Conservation (phyloP, 2,888 invertebrate species). For the Escarpia spicata region DNA sequence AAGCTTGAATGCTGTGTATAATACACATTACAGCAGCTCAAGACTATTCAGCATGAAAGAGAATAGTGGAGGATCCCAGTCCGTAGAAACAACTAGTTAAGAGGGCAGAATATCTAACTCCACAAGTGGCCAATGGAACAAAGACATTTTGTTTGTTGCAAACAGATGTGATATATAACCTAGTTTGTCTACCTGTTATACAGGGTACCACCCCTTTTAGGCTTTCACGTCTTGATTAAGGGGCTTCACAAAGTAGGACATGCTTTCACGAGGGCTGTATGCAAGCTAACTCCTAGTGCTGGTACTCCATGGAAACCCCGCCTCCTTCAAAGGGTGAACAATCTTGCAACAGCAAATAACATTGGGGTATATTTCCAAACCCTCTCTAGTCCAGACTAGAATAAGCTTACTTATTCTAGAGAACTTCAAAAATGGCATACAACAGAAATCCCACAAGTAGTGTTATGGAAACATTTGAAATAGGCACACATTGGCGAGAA, state of each 20-base stretch:
- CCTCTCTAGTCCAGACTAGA: not conserved
- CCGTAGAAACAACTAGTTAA: not conserved
- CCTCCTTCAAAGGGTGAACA: not conserved
- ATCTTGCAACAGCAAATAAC: not conserved
- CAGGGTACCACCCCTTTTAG: not conserved
- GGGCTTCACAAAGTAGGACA: not conserved
- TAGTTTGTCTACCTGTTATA: slow-evolving; percentile 4
- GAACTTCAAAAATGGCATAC: not conserved
- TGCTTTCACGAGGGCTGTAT: not conserved
- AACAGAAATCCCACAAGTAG: too few species aligned
- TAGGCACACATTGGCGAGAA: not conserved
- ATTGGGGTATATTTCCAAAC: not conserved
- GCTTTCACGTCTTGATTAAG: not conserved
- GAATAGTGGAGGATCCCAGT: not conserved
- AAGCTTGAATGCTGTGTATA: too few species aligned
- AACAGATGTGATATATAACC: not conserved
- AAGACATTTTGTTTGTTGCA: not conserved
- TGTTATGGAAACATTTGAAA: not conserved
- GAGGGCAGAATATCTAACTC: too few species aligned
- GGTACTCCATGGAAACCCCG: not conserved
- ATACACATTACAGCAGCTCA: not conserved
- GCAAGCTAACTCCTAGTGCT: not conserved
- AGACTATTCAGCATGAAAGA: not conserved
- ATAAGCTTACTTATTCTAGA: not conserved
- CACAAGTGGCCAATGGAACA: too few species aligned